Conservation (phyloP, 2,797 vertebrate species). For the Hozukius guyotensis region DNA sequence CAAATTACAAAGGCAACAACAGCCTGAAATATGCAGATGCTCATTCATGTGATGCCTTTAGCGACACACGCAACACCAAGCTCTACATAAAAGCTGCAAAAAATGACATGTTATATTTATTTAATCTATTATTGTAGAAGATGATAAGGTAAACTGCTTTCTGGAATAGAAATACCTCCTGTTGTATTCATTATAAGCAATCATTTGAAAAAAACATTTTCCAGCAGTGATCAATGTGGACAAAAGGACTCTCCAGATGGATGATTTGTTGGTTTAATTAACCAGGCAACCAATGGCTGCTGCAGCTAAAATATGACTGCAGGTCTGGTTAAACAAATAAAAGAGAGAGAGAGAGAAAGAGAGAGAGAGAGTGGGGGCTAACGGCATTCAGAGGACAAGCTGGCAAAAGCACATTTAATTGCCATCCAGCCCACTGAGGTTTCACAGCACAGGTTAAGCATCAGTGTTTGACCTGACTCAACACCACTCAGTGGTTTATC, state of each 20-base stretch:
- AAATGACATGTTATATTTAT: slow-evolving; percentile 5
- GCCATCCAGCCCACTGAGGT: slow-evolving; percentile 6
- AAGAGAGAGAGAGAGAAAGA: neutral
- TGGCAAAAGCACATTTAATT: slow-evolving; percentile 47
- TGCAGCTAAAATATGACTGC: neutral
- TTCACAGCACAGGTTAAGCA: slow-evolving; percentile 42
- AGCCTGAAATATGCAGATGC: neutral
- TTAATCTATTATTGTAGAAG: neutral
- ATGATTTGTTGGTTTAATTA: slow-evolving; percentile 59
- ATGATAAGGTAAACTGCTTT: slow-evolving; percentile 1
- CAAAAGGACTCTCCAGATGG: slow-evolving; percentile 29
- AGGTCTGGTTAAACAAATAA: slow-evolving; percentile 26
- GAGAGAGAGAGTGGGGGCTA: neutral
- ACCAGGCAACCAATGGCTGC: slow-evolving; percentile 7
- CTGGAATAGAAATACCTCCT: slow-evolving; percentile 7
- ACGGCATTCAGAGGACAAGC: neutral
- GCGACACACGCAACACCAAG: neutral
- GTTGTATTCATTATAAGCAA: slow-evolving; percentile 2
- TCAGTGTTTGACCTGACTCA: slow-evolving; percentile 43
- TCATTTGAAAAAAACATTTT: slow-evolving; percentile 23
- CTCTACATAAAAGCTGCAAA: slow-evolving; percentile 9
- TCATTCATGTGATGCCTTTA: neutral
- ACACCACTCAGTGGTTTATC: slow-evolving; percentile 27
- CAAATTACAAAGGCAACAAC: slow-evolving; percentile 10
- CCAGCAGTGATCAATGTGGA: slow-evolving; percentile 20